phyloP scores from a whole-genome alignment of 2,797 vertebrate genomes.

The Neosilurus hyrtlii region DNA sequence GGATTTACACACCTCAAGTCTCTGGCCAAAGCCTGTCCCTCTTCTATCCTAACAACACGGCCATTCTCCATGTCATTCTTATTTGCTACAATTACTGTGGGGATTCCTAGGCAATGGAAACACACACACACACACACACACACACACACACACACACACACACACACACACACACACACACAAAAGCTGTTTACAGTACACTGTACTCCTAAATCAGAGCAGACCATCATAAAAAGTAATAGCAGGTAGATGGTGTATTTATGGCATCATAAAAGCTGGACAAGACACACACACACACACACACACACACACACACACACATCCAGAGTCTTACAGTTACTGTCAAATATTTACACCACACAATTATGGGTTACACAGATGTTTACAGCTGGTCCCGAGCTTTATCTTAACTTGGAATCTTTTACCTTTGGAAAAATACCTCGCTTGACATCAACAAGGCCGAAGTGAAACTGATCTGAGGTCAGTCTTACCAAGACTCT shows the following conservation, averaged over 20 bases:
- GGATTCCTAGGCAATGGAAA: slow-evolving; percentile 62
- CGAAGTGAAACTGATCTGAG: neutral
- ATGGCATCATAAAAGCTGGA: slow-evolving; percentile 31
- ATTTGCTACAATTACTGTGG: slow-evolving; percentile 73
- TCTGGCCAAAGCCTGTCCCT: slow-evolving; percentile 70
- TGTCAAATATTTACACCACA: slow-evolving; percentile 30
- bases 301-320: neutral
- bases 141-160: slow-evolving; percentile 22
- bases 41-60: slow-evolving; percentile 70
- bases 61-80: slow-evolving; percentile 75
- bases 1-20: slow-evolving; percentile 63
- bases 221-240: slow-evolving; percentile 52
- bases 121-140: slow-evolving; percentile 31
- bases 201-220: slow-evolving; percentile 32
- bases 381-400: slow-evolving; percentile 5
- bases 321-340: slow-evolving; percentile 44
- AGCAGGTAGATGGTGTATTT: slow-evolving; percentile 54
- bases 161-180: slow-evolving; percentile 14
- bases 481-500: slow-evolving; percentile 65
- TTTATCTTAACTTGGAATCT: neutral
- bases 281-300: slow-evolving; percentile 14
- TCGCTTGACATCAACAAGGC: neutral
- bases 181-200: slow-evolving; percentile 22
- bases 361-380: slow-evolving; percentile 33
- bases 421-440: slow-evolving; percentile 18